Conservation (phyloP, 2,113 vertebrate genomes). For the Corythaeola cristata region DNA sequence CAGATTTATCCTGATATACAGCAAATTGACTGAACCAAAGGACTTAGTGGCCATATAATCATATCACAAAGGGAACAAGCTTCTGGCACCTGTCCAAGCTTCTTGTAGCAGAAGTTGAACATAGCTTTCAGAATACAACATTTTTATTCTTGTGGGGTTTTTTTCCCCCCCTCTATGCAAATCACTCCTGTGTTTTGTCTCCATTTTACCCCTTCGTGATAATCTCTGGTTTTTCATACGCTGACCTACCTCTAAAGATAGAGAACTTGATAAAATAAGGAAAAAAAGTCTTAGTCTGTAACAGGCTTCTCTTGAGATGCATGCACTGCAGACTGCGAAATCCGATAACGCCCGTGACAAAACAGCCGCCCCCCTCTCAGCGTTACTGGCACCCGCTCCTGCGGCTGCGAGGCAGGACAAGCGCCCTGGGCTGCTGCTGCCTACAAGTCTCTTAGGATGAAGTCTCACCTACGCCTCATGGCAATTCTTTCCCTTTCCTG, state of each 20-base stretch:
- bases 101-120: neutral
- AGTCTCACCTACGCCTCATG: neutral
- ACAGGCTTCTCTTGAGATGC: conserved; percentile 34
- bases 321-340: neutral
- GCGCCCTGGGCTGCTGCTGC: neutral
- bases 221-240: neutral
- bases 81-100: neutral
- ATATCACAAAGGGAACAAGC: neutral
- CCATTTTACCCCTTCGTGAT: neutral
- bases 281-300: conserved; percentile 19
- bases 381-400: neutral
- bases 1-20: neutral
- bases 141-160: neutral
- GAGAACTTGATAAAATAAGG: conserved; percentile 1
- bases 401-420: neutral
- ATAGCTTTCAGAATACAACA: neutral
- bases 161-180: neutral
- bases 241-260: conserved; percentile 24
- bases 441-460: neutral
- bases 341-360: neutral
- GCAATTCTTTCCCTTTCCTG: neutral
- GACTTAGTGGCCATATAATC: neutral
- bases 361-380: neutral
- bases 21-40: neutral
- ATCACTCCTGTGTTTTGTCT: neutral